Percentiles rank a stretch among this genome's conserved stretches.
phyloP scores from a whole-genome alignment of 1,140 invertebrate species.

The Argopecten irradians region DNA sequence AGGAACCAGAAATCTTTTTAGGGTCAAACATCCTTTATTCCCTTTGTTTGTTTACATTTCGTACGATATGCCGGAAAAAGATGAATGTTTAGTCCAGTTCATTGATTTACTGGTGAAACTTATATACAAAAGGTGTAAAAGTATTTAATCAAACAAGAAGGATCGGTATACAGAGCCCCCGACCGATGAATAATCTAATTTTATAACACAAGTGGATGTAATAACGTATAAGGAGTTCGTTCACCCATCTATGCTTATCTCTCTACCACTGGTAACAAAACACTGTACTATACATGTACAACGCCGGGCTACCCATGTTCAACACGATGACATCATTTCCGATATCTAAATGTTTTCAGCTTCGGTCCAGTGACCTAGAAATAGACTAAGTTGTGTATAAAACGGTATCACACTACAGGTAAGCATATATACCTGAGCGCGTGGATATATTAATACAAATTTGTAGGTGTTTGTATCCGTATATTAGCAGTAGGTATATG shows the following conservation, averaged over 20 bases:
- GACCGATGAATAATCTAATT: background rate
- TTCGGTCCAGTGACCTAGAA: background rate
- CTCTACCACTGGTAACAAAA: background rate
- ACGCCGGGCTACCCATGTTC: background rate
- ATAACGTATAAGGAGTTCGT: background rate
- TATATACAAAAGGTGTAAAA: background rate
- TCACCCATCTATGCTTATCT: background rate
- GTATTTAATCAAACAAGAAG: background rate
- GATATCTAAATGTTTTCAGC: background rate
- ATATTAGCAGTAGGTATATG: background rate
- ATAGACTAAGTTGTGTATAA: background rate
- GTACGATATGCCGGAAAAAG: background rate
- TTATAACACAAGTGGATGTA: background rate
- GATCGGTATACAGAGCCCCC: background rate
- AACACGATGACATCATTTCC: background rate
- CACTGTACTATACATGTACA: background rate
- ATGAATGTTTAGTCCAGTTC: background rate
- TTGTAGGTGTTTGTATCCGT: background rate
- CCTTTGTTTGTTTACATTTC: no score
- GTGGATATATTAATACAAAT: no score
- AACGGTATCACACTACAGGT: background rate
- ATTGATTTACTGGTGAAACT: background rate
- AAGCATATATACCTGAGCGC: background rate
- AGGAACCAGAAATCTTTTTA: no score
- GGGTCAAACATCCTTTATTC: no score